Base-by-base conservation (phyloP, 2,888 invertebrate species). In the Agrotis puta region DNA sequence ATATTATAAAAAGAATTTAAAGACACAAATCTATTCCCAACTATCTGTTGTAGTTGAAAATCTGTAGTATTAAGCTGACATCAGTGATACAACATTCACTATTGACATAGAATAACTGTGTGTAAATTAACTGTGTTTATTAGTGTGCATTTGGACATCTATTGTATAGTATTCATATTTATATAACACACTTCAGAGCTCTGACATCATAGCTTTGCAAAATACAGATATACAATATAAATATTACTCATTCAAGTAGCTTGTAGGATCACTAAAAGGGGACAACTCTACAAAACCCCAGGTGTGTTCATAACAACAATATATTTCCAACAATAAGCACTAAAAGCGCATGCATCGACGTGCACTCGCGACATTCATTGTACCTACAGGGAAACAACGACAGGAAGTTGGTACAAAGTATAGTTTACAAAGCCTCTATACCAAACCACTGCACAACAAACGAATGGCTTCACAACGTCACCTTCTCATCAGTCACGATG, bases 401-500 rank as follows among this genome's bases (percentile, higher is more conserved):
- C 94, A 94, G 93, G 93, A 93, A 92, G 90, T 92, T 82, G 85
- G 85, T 87, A 88, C 86, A 87, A 85, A 85, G 84, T 83, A 78
- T 87, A 85, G 86, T 84, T 86, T 84, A 85, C 87, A 86, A 64
- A 92, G 93, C 92, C 85, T 81, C 77, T 74, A 84, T 85, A 86
- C 85, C 85, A 87, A 86, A 87, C 84, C 87, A 84, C 87, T 87
- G 78, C 86, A 86, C 81, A 89, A 88, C 85, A 85, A 85, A 83
- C 79, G 84, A 84, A 86, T 88, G 91, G 88, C 87, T 90, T 87
- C 87, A 87, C 86, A 88, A 89, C 85, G 88, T 95, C 95, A 96
- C 95, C 96, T 96, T 96, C 91, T 95, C 96, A 85, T 95, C 95
- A 82, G 94, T 94, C 81, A 95, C 93, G 92, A 94, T 95, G 90